Conservation (phyloP, 2,888 invertebrate genomes). For the Sycophila texana region DNA sequence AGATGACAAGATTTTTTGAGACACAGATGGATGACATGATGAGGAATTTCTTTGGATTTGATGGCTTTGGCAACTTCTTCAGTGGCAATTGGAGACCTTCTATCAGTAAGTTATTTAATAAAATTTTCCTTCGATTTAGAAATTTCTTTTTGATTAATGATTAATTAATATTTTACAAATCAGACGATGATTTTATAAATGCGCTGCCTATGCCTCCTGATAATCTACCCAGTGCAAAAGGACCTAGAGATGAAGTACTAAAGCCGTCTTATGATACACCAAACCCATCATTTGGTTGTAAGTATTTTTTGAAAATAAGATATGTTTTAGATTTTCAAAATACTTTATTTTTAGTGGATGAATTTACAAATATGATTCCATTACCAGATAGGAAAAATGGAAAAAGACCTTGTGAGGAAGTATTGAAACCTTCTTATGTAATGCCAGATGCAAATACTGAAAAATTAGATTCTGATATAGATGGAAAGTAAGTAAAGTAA, state of each 20-base stretch:
- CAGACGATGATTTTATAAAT: constrained; percentile 39
- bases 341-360: constrained; percentile 45
- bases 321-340: constrained; percentile 2
- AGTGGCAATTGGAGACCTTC: neutral
- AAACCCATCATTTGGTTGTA: constrained; percentile 19
- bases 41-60: constrained; percentile 74
- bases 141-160: constrained; percentile 7
- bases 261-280: constrained; percentile 52
- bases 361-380: constrained; percentile 40
- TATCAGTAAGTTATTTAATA: constrained; percentile 27
- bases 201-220: constrained; percentile 56
- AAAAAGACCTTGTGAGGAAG: constrained; percentile 75
- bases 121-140: neutral
- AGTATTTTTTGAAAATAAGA: neutral
- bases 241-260: constrained; percentile 62
- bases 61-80: constrained; percentile 30
- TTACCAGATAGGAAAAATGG: constrained; percentile 18
- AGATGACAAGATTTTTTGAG: constrained; percentile 81
- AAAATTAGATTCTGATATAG: constrained; percentile 77
- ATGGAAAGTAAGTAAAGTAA: constrained; percentile 77
- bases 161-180: constrained; percentile 14
- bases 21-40: constrained; percentile 79
- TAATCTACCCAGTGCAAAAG: constrained; percentile 37
- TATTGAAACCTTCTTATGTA: constrained; percentile 77
- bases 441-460: constrained; percentile 58